Base-by-base conservation (phyloP, 2,888 invertebrate species). In the Leucoma salicis region DNA sequence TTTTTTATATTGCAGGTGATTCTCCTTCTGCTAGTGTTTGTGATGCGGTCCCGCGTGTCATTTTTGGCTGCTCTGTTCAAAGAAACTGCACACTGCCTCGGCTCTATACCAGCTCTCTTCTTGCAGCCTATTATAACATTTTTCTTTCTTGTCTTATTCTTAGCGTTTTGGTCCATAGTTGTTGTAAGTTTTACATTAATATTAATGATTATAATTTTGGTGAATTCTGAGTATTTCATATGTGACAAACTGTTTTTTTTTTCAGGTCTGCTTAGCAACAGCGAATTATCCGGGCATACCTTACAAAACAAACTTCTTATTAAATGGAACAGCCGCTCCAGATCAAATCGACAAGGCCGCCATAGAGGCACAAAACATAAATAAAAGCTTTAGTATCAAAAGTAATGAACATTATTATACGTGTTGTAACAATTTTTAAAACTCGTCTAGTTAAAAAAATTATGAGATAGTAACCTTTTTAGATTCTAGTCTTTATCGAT, bases 31-130 rank as follows among this genome's bases (percentile, higher is more conserved):
- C 88, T 96, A 29, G 92, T 96, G 18, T 92, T 93, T 66, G 93
- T 94, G 55, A 92, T 97, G 87, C 91, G 96, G 37, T 94, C 95
- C 61, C 93, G 96, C 63, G 93, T 98, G 0, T 92, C 94, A 27
- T 95, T 97, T 67, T 90, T 98, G 62, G 94, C 96, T 0, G 93
- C 94, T 13, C 84, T 98, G 45, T 98, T 98, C 75, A 94, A 94
- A 70, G 97, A 98, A 82, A 97, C 98, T 0, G 96, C 97, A 10
- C 93, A 94, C 65, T 98, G 97, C 70, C 91, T 98, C 61, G 92
- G 94, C 42, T 93, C 94, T 59, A 92, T 98, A 59, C 98, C 98
- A 0, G 93, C 94, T 2, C 89, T 98, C 32, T 93, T 97, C 68
- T 86, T 97, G 29, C 97, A 97, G 69, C 96, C 96, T 0, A 76